Conservation (phyloP, 2,797 vertebrate species). For the Taeniopygia guttata region DNA sequence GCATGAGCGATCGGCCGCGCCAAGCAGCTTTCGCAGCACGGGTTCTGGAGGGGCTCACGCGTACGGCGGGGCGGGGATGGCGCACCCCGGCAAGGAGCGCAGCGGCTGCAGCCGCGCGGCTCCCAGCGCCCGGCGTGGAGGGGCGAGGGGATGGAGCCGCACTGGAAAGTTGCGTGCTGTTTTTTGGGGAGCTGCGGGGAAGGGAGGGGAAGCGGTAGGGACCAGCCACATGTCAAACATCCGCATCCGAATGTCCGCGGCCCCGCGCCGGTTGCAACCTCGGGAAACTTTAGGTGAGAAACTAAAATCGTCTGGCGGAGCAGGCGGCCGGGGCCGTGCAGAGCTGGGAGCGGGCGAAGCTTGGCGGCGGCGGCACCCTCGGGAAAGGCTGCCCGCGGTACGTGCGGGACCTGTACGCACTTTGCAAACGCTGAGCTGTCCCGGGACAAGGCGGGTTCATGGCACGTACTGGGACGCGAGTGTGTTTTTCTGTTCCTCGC, state of each 20-base stretch:
- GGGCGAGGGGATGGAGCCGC: not conserved
- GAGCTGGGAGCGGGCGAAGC: not conserved
- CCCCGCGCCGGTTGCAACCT: not conserved
- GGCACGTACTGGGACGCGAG: not conserved
- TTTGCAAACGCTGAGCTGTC: not conserved
- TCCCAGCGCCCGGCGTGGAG: not conserved
- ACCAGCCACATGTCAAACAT: not conserved
- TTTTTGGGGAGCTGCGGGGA: not conserved
- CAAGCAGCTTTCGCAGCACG: not conserved
- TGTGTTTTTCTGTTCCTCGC: not conserved
- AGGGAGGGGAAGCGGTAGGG: not conserved
- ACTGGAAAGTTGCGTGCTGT: not conserved
- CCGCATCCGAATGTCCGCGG: not conserved
- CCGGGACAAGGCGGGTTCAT: not conserved
- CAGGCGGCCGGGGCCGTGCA: not conserved
- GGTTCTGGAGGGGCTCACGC: not conserved
- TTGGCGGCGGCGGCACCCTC: not conserved
- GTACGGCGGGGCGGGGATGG: not conserved
- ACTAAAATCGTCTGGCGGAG: not conserved
- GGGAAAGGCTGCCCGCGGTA: not conserved
- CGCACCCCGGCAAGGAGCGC: not conserved
- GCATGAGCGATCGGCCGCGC: not conserved
- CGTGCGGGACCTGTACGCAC: not conserved
- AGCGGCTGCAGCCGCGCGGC: not conserved
- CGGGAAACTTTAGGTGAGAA: not conserved